Evolutionary conservation across 1,140 invertebrate species (phyloP).

Genomic region (Penaeus chinensis): DNA sequence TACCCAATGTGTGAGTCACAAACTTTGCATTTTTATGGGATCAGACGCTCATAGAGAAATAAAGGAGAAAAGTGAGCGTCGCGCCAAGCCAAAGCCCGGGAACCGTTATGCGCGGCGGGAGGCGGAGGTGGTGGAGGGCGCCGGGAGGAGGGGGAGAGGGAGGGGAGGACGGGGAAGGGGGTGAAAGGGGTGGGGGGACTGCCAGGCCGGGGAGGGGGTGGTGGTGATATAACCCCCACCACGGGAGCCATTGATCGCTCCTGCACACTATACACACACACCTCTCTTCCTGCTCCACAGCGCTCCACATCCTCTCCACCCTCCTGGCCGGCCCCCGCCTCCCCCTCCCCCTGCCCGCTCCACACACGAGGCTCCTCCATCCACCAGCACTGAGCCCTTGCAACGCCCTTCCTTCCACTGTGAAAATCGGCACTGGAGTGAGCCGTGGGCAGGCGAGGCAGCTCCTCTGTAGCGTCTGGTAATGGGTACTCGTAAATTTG

Average conservation of each 20-base stretch:
- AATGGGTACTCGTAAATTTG: constrained; percentile 64
- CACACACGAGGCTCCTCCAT: constrained; percentile 21
- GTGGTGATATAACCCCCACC: constrained; percentile 31
- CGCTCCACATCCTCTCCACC: constrained; percentile 22
- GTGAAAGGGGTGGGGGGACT: too few relatives aligned
- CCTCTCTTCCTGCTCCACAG: constrained; percentile 32
- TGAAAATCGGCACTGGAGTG: constrained; percentile 60
- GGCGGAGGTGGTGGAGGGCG: neutral
- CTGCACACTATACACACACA: constrained; percentile 48
- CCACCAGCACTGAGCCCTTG: constrained; percentile 32
- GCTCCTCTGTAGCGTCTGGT: constrained; percentile 57
- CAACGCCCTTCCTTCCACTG: constrained; percentile 57
- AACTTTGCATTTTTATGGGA: neutral
- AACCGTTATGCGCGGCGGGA: constrained; percentile 46
- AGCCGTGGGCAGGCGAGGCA: constrained; percentile 49
- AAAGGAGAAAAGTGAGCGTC: constrained; percentile 8
- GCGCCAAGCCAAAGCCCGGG: neutral
- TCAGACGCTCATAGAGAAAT: neutral
- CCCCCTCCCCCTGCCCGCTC: constrained; percentile 10
- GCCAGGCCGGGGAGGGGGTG: neutral
- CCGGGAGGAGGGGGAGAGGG: constrained; percentile 2
- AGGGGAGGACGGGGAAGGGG: neutral
- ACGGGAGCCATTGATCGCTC: constrained; percentile 52
- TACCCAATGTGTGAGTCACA: neutral
- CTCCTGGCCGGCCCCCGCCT: neutral